Evolutionary conservation across 2,797 vertebrate genomes (phyloP).

Genomic region (Melanogrammus aeglefinus): DNA sequence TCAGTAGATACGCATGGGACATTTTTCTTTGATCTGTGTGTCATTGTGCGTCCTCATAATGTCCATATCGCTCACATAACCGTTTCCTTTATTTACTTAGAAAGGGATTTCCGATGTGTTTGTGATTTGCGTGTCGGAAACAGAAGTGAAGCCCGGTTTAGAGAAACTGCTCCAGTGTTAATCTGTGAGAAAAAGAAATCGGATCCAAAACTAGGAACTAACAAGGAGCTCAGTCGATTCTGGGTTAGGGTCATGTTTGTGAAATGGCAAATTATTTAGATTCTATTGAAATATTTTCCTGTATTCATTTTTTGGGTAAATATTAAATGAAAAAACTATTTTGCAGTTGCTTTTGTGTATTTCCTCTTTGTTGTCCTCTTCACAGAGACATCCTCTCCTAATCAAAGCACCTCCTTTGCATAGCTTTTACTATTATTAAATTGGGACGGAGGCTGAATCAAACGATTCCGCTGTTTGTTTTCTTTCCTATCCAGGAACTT

Average conservation of each 20-base stretch:
- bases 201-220: conserved; percentile 46
- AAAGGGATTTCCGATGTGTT: too few species aligned
- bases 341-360: conserved; percentile 28
- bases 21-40: neutral
- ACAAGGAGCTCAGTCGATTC: conserved; percentile 40
- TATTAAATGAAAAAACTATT: conserved; percentile 30
- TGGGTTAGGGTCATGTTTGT: conserved; percentile 13
- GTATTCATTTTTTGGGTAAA: conserved; percentile 39
- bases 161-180: neutral
- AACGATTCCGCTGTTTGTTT: conserved; percentile 31
- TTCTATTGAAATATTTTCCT: conserved; percentile 27
- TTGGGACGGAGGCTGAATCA: conserved; percentile 42
- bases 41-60: neutral
- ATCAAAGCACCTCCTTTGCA: conserved; percentile 38
- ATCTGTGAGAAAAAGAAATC: conserved; percentile 31
- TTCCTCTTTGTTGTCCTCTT: conserved; percentile 37
- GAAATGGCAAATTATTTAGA: conserved; percentile 31
- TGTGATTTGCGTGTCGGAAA: neutral
- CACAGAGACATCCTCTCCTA: conserved; percentile 49
- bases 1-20: too few species aligned
- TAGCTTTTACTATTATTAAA: conserved; percentile 70
- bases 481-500: conserved; percentile 3
- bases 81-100: too few species aligned
- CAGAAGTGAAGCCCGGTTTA: neutral
- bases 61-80: too few species aligned